A percentile compares a stretch with the other conserved stretches of the same genome.
Conservation (phyloP, 2,888 invertebrate species). For the Lottia gigantea region DNA sequence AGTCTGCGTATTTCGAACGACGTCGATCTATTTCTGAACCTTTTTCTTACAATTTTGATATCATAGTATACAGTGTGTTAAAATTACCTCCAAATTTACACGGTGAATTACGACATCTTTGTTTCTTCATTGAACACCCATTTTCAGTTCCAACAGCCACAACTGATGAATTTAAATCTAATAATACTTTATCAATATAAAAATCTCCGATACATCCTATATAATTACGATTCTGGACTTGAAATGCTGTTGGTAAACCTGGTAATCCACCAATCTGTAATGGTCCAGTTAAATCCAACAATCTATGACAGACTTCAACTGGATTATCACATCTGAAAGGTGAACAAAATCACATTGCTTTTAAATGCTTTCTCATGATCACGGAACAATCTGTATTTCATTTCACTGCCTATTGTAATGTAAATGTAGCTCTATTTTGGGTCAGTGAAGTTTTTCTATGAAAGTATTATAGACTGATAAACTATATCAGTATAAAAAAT, state of each 20-base stretch:
- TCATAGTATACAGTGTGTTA: not conserved
- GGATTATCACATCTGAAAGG: slow-evolving; percentile 68
- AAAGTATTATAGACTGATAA: too few species aligned
- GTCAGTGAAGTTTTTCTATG: too few species aligned
- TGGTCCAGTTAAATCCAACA: slow-evolving; percentile 90
- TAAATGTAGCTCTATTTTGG: too few species aligned
- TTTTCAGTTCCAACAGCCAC: slow-evolving; percentile 74
- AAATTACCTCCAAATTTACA: slow-evolving; percentile 84
- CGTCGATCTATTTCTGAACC: too few species aligned
- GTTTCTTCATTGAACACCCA: slow-evolving; percentile 87
- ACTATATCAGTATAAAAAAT: too few species aligned
- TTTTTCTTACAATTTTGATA: too few species aligned
- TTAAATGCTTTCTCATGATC: too few species aligned
- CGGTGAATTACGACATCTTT: slow-evolving; percentile 85
- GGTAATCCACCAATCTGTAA: slow-evolving; percentile 92
- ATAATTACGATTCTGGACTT: slow-evolving; percentile 74
- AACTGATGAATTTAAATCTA: slow-evolving; percentile 79
- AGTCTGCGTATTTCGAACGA: too few species aligned
- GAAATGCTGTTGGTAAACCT: slow-evolving; percentile 51
- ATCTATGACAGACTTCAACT: slow-evolving; percentile 74
- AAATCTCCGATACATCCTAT: slow-evolving; percentile 92
- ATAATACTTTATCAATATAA: slow-evolving; percentile 83
- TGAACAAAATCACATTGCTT: too few species aligned
- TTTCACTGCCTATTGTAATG: too few species aligned
- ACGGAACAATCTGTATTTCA: too few species aligned